A percentile compares a stretch with the other conserved stretches of the same genome.
Conservation (phyloP, 2,888 invertebrate species). For the Anarsia innoxiella region DNA sequence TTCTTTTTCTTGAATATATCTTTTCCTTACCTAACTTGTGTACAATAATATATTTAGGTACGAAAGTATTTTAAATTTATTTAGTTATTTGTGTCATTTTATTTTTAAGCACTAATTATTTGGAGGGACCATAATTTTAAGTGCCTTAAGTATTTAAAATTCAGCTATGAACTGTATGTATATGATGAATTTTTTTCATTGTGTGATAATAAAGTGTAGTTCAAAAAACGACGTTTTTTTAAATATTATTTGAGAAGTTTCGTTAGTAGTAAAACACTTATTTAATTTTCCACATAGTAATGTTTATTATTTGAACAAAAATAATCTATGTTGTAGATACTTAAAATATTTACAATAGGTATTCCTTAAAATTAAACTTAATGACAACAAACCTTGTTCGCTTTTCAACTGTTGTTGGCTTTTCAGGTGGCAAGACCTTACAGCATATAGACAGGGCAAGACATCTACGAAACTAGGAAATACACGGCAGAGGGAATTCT, state of each 20-base stretch:
- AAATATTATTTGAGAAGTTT: no score
- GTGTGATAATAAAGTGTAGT: slow-evolving; percentile 15
- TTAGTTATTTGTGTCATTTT: no score
- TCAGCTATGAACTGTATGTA: slow-evolving; percentile 31
- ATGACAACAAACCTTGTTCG: slow-evolving; percentile 69
- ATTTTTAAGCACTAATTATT: slow-evolving; percentile 39
- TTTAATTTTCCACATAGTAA: slow-evolving; percentile 64
- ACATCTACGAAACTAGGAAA: no score
- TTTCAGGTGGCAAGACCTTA: slow-evolving; percentile 5
- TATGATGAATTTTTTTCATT: slow-evolving; percentile 38
- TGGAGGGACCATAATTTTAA: slow-evolving; percentile 67
- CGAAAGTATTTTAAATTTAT: no score
- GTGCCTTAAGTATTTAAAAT: slow-evolving; percentile 59
- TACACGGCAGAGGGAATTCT: no score
- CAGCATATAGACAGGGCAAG: no score
- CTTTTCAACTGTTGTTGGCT: slow-evolving; percentile 72
- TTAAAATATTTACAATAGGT: slow-evolving; percentile 73
- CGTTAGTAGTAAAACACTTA: slow-evolving; percentile 39
- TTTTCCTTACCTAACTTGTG: no score
- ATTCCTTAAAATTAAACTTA: slow-evolving; percentile 62
- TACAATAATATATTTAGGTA: no score
- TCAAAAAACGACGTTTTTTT: slow-evolving; percentile 2
- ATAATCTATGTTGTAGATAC: slow-evolving; percentile 55
- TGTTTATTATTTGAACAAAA: slow-evolving; percentile 72
- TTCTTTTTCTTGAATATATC: no score